A percentile compares a stretch with the other conserved stretches of the same genome.
Evolutionary conservation across 2,888 invertebrate genomes (phyloP).

Genomic region (Drosophila sordidapex): DNA sequence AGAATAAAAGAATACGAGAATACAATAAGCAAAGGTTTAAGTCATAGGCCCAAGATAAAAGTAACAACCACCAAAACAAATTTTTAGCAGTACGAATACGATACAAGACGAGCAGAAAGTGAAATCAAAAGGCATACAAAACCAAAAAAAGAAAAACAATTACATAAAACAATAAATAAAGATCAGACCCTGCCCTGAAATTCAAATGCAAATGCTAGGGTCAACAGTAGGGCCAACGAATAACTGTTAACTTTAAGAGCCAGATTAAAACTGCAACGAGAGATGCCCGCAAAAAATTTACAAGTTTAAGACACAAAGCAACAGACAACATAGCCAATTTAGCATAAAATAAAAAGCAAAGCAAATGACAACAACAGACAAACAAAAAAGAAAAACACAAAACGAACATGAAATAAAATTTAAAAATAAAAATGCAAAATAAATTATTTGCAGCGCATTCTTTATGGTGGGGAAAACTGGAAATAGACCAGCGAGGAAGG

Average conservation of each 20-base stretch:
- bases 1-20: slow-evolving; percentile 43
- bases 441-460: not conserved
- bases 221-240: slow-evolving; percentile 34
- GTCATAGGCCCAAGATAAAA: slow-evolving; percentile 76
- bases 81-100: slow-evolving; percentile 65
- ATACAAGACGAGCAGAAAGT: slow-evolving; percentile 27
- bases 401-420: slow-evolving; percentile 60
- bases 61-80: slow-evolving; percentile 65
- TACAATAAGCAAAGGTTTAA: slow-evolving; percentile 77
- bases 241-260: slow-evolving; percentile 71
- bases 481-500: no score
- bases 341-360: slow-evolving; percentile 67
- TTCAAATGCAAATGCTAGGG: slow-evolving; percentile 26
- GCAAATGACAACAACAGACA: slow-evolving; percentile 42
- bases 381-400: slow-evolving; percentile 38
- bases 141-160: slow-evolving; percentile 8
- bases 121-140: slow-evolving; percentile 39
- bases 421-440: slow-evolving; percentile 62
- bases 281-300: slow-evolving; percentile 51
- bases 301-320: slow-evolving; percentile 73
- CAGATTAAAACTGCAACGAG: slow-evolving; percentile 37
- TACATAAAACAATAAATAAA: slow-evolving; percentile 25
- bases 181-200: slow-evolving; percentile 26
- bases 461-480: not conserved
- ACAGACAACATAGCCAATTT: slow-evolving; percentile 78